Evolutionary conservation across 2,113 vertebrate genomes (phyloP).

Genomic region (Hyperoodon ampullatus): DNA sequence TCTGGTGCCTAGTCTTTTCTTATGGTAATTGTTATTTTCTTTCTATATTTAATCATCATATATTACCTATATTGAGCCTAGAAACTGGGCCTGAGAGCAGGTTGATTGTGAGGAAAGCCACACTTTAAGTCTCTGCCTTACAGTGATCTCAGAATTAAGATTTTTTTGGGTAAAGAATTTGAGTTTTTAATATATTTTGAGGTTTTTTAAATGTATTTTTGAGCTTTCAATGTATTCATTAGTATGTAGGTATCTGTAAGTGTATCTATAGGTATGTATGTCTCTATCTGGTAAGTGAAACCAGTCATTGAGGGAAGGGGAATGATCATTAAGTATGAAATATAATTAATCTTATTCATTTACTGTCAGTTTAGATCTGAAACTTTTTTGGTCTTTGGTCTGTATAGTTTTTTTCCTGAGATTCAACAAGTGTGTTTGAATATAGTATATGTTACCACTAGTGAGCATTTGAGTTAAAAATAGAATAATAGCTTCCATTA

Average conservation of each 20-base stretch:
- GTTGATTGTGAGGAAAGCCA: constrained; percentile 30
- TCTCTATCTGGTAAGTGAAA: constrained; percentile 1
- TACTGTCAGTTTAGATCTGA: background rate
- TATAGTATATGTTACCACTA: background rate
- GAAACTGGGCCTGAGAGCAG: constrained; percentile 10
- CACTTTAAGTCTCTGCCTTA: background rate
- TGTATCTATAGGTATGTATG: background rate
- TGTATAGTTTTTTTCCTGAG: background rate
- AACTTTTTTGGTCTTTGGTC: constrained; percentile 27
- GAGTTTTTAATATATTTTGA: constrained; percentile 32
- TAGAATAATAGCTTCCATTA: constrained; percentile 13
- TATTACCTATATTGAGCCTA: constrained; percentile 27
- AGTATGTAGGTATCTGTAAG: background rate
- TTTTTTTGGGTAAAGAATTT: background rate
- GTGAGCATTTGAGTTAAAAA: constrained; percentile 21
- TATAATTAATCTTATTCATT: constrained; percentile 22
- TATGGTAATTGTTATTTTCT: constrained; percentile 29
- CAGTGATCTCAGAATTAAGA: constrained; percentile 17
- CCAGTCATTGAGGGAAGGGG: background rate
- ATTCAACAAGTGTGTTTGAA: background rate
- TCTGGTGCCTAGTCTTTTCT: constrained; percentile 55
- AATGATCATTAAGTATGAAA: constrained; percentile 14
- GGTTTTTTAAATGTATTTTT: background rate
- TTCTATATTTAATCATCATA: constrained; percentile 38
- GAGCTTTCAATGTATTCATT: constrained; percentile 39